phyloP scores from a whole-genome alignment of 2,888 invertebrate species.

The Ganaspis brasiliensis region DNA sequence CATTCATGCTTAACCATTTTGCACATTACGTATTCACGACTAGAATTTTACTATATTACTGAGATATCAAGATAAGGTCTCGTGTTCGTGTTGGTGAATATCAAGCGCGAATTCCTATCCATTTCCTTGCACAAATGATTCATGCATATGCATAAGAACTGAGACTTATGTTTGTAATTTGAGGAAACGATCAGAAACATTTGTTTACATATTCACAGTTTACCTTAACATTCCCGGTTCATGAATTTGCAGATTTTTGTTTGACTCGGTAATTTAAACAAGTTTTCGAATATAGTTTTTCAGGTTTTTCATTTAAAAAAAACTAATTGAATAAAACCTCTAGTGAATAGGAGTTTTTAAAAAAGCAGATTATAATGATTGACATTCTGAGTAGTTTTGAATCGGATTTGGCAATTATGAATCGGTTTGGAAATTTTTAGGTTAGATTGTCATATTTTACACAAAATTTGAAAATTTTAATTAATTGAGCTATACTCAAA shows the following conservation, averaged over 20 bases:
- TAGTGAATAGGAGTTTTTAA: no score
- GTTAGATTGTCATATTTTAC: no score
- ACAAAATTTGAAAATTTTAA: no score
- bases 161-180: constrained; percentile 14
- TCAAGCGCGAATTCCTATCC: not conserved
- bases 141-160: constrained; percentile 30
- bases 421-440: no score
- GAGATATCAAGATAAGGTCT: not conserved
- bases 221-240: not conserved
- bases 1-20: constrained; percentile 29
- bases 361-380: no score
- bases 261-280: no score
- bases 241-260: constrained; percentile 52
- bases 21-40: constrained; percentile 26
- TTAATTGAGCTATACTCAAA: no score
- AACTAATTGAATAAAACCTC: no score
- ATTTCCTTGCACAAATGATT: constrained; percentile 20
- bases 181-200: constrained; percentile 4
- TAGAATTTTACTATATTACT: constrained; percentile 23
- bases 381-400: no score
- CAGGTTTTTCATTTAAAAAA: no score
- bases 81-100: constrained; percentile 17
- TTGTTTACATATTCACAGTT: not conserved
- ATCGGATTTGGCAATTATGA: no score
- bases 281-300: no score